Percentiles rank a stretch among this genome's conserved stretches.
phyloP scores from a whole-genome alignment of 2,797 vertebrate genomes.

The Takifugu rubripes region DNA sequence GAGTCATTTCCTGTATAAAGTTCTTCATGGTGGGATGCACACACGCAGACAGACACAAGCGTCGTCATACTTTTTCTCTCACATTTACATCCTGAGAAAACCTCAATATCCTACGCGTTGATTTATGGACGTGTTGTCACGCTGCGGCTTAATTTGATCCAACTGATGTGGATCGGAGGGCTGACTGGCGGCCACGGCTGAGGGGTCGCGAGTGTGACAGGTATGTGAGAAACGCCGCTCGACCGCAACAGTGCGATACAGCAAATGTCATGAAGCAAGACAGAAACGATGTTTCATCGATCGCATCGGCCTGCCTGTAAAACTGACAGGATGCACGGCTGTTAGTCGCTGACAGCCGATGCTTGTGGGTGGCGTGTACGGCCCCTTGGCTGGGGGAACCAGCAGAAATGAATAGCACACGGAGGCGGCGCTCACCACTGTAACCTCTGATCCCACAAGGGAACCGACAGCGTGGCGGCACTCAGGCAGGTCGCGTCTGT shows the following conservation, averaged over 20 bases:
- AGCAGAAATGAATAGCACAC: conserved; percentile 53
- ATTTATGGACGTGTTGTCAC: conserved; percentile 32
- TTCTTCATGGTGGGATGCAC: too few relatives aligned
- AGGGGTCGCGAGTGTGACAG: too few relatives aligned
- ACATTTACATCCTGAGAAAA: conserved; percentile 17
- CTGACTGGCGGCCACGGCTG: too few relatives aligned
- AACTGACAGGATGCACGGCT: conserved; percentile 24
- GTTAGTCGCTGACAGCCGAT: conserved; percentile 37
- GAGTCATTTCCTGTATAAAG: too few relatives aligned
- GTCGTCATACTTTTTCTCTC: too few relatives aligned
- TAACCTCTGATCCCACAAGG: conserved; percentile 60
- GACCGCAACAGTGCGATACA: too few relatives aligned
- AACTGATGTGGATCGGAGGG: too few relatives aligned
- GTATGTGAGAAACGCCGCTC: too few relatives aligned
- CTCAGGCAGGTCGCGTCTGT: conserved; percentile 49
- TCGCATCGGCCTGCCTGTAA: conserved; percentile 31
- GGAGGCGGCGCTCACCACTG: conserved; percentile 45
- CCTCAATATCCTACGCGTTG: conserved; percentile 17
- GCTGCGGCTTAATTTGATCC: conserved; percentile 6
- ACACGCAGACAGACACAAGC: too few relatives aligned
- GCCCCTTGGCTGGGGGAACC: conserved; percentile 35
- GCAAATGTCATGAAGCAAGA: too few relatives aligned
- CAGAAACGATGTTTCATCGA: conserved; percentile 6
- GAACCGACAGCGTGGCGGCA: conserved; percentile 45
- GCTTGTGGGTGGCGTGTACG: conserved; percentile 55